Percentiles rank a stretch among this genome's conserved stretches.
Conservation (phyloP, 1,140 invertebrate genomes). For the Diprion similis region DNA sequence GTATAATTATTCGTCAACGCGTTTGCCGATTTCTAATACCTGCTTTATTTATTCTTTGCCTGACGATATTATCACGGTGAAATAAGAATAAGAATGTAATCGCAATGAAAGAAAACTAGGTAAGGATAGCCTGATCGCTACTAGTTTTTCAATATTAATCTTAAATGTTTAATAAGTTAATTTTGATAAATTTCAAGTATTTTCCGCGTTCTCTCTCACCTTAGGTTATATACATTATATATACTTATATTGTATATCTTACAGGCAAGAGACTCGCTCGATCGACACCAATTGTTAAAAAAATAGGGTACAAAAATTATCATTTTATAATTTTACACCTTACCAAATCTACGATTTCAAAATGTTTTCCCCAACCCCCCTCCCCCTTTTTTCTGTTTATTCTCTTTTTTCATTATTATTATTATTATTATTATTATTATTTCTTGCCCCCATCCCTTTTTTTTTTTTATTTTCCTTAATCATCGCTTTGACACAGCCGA, state of each 20-base stretch:
- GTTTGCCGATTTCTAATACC: conserved; percentile 26
- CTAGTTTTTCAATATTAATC: too few species aligned
- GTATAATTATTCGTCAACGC: conserved; percentile 17
- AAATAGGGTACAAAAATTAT: conserved; percentile 65
- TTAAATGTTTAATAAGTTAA: conserved; percentile 29
- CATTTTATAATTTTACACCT: conserved; percentile 50
- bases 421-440: conserved; percentile 11
- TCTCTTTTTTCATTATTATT: conserved; percentile 16
- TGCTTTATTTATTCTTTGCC: background rate
- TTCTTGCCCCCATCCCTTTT: conserved; percentile 25
- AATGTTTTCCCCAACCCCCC: too few species aligned
- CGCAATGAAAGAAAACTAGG: too few species aligned
- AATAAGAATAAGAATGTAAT: too few species aligned
- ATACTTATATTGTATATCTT: background rate
- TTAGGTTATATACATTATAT: too few species aligned
- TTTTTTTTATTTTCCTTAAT: conserved; percentile 24
- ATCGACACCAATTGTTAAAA: conserved; percentile 52
- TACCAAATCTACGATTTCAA: conserved; percentile 49
- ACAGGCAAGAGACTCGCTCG: conserved; percentile 8
- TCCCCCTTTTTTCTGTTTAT: background rate
- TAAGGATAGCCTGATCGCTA: too few species aligned
- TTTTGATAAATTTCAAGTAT: conserved; percentile 31
- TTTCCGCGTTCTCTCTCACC: background rate
- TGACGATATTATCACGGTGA: background rate
- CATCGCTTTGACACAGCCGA: conserved; percentile 54